Evolutionary conservation across 2,113 vertebrate genomes (phyloP).

Genomic region (Alouatta palliata): DNA sequence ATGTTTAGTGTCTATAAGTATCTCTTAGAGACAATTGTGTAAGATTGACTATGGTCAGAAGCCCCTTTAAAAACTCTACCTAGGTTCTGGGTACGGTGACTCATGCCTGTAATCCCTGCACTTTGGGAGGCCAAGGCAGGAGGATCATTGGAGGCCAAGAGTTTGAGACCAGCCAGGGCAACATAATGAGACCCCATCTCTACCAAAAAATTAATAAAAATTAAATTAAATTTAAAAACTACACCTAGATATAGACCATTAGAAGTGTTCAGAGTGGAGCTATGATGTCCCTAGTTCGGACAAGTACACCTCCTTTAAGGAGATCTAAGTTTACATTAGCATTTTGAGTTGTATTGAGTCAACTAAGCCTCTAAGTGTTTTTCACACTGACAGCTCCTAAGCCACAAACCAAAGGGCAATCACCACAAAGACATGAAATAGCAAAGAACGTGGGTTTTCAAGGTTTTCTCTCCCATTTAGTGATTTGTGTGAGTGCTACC

Average conservation of each 20-base stretch:
- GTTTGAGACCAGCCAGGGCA: too few relatives aligned
- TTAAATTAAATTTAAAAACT: not conserved
- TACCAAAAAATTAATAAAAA: too few relatives aligned
- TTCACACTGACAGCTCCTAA: not conserved
- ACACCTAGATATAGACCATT: not conserved
- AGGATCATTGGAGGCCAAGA: too few relatives aligned
- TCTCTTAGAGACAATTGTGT: not conserved
- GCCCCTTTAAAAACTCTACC: not conserved
- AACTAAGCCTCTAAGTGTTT: not conserved
- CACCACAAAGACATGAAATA: not conserved
- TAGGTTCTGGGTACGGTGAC: not conserved
- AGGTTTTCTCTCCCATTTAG: not conserved
- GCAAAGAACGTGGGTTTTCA: not conserved
- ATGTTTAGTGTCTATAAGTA: not conserved
- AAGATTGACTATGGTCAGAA: not conserved
- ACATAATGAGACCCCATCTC: too few relatives aligned
- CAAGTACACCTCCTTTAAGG: not conserved
- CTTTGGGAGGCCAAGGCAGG: too few relatives aligned
- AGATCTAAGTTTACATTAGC: not conserved
- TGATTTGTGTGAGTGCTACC: not conserved
- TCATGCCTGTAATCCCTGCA: too few relatives aligned
- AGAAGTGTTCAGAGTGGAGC: not conserved
- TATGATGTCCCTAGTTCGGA: not conserved
- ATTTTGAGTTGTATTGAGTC: not conserved
- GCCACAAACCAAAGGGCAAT: slow-evolving; percentile 5